Conservation (phyloP, 2,113 vertebrate genomes). For the Aldabrachelys gigantea region DNA sequence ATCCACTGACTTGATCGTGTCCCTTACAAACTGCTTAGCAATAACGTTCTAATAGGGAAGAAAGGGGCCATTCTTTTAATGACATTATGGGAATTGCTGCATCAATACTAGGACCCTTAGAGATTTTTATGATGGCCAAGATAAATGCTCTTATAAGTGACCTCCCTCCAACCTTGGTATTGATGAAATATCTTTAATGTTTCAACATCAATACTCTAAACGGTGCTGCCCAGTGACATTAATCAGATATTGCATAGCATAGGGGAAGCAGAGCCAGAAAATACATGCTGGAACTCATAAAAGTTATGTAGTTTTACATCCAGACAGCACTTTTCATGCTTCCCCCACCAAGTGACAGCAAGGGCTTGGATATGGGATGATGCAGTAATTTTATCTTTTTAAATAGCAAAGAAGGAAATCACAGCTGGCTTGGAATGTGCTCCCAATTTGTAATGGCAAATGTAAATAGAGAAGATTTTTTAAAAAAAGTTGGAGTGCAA, state of each 20-base stretch:
- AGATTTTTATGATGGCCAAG: conserved; percentile 63
- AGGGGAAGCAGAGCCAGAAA: conserved; percentile 46
- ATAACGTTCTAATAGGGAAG: conserved; percentile 69
- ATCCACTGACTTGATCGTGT: conserved; percentile 64
- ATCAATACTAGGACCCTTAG: conserved; percentile 57
- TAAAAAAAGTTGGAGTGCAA: neutral
- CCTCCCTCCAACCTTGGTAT: conserved; percentile 60
- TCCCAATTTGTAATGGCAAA: neutral
- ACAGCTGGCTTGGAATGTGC: neutral
- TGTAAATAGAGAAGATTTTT: neutral
- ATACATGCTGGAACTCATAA: neutral
- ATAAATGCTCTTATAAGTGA: conserved; percentile 64
- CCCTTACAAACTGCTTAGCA: conserved; percentile 60
- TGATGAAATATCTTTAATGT: conserved; percentile 67
- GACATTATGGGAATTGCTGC: conserved; percentile 51
- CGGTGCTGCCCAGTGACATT: conserved; percentile 67
- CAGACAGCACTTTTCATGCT: conserved; percentile 45
- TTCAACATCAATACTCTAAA: conserved; percentile 60
- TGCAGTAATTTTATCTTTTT: conserved; percentile 3
- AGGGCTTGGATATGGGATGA: neutral
- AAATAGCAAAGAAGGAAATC: conserved; percentile 10
- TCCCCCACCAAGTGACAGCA: conserved; percentile 44
- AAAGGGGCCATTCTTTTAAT: conserved; percentile 66
- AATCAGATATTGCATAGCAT: conserved; percentile 51
- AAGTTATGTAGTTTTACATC: conserved; percentile 27